phyloP scores from a whole-genome alignment of 2,888 invertebrate genomes.

The Lycophotia porphyrea region DNA sequence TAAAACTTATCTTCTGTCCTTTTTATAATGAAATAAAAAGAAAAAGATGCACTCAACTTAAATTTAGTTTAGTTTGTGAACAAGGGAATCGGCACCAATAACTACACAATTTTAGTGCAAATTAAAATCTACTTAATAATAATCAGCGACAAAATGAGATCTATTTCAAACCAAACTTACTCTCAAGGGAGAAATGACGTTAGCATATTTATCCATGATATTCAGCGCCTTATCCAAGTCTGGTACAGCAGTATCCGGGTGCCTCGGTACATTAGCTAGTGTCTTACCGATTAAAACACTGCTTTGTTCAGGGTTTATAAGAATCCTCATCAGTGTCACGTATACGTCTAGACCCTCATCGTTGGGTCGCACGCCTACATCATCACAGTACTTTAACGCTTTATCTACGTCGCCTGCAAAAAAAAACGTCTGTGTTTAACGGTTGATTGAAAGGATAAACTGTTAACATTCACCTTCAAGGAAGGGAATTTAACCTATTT shows the following conservation, averaged over 20 bases:
- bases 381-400: conserved; percentile 96
- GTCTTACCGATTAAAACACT: conserved; percentile 78
- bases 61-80: too few relatives aligned
- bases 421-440: not conserved
- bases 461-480: not conserved
- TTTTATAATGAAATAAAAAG: too few relatives aligned
- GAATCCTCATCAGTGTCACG: conserved; percentile 90
- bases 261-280: conserved; percentile 84
- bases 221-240: conserved; percentile 95
- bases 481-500: not conserved
- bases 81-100: too few relatives aligned
- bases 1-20: too few relatives aligned
- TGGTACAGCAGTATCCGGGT: conserved; percentile 92
- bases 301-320: conserved; percentile 81
- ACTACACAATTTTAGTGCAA: not conserved
- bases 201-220: conserved; percentile 95
- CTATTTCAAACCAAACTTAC: conserved; percentile 79
- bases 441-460: not conserved
- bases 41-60: too few relatives aligned
- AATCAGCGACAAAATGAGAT: not conserved
- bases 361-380: conserved; percentile 88
- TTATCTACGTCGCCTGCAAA: conserved; percentile 92
- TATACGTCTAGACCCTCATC: conserved; percentile 89
- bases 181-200: conserved; percentile 95
- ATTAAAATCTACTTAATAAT: not conserved